Evolutionary conservation across 2,888 invertebrate genomes (phyloP).

Genomic region (Pseudanteris insignis): DNA sequence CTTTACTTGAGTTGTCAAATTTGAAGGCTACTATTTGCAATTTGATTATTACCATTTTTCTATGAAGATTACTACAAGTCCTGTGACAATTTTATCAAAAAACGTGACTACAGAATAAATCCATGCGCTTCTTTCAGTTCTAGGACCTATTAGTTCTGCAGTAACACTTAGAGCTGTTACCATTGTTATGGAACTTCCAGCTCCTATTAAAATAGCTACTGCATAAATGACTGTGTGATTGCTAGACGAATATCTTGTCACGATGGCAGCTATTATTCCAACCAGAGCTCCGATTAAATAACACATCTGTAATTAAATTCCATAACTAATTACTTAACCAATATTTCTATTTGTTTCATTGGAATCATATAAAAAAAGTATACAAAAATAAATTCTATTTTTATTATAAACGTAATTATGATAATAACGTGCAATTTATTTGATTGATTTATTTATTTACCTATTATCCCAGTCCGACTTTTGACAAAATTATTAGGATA

Average conservation of each 20-base stretch:
- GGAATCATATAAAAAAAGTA: too few species aligned
- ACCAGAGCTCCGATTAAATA: conserved; percentile 69
- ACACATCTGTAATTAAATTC: conserved; percentile 63
- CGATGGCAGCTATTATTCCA: conserved; percentile 64
- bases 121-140: conserved; percentile 86
- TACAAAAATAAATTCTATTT: too few species aligned
- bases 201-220: conserved; percentile 72
- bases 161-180: conserved; percentile 90
- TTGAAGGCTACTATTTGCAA: too few species aligned
- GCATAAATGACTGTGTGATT: conserved; percentile 66
- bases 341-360: too few species aligned
- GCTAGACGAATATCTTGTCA: conserved; percentile 62
- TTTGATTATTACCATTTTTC: too few species aligned
- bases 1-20: too few species aligned
- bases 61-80: conserved; percentile 84
- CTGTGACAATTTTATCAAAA: conserved; percentile 90
- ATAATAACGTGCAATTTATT: too few species aligned
- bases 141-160: conserved; percentile 84
- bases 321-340: too few species aligned
- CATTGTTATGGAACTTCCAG: conserved; percentile 85
- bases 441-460: too few species aligned
- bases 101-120: conserved; percentile 95
- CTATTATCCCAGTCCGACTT: too few species aligned
- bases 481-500: too few species aligned
- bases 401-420: too few species aligned